Evolutionary conservation across 2,113 vertebrate genomes (phyloP), one percentile per base, ranked within the genome.

Genomic region (Vombatus ursinus): DNA sequence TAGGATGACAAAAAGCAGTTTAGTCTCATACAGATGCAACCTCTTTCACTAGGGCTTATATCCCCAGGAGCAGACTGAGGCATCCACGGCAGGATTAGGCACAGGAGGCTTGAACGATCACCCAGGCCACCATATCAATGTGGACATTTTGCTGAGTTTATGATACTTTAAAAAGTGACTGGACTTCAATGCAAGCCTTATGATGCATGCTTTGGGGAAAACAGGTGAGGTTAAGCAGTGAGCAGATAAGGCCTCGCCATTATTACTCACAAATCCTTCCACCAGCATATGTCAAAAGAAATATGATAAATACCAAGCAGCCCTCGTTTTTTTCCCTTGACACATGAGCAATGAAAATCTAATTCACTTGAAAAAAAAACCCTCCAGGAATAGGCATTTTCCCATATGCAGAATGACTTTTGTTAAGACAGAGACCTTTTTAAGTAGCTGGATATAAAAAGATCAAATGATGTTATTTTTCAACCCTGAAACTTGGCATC

Each of bases 381-480:
- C n/a, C 68, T 84, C n/a, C 91, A 90, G 94, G 24, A n/a, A 91
- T 2, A 90, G 84, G 52, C 14, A 90, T 28, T 89, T 95, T 93
- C 90, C 51, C 90, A 93, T 47, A 90, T 47, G 89, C 24, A 89
- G 90, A 96, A 92, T 94, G 52, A 91, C 50, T 94, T 49, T 94
- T 96, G 92, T 96, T 95, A 93, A 96, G 92, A 52, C 16, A 84
- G 89, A 96, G 96, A 89, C 90, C 96, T 96, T 92, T 96, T 94
- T 94, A 90, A 93, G 93, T 22, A 91, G 77, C 28, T 47, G 93
- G 91, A 50, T 91, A 96, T 98, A 95, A 96, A 96, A 95, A 95
- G 92, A 96, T 90, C 96, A 96, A 90, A 89, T 90, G 89, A 91
- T 92, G 96, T 94, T 96, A 52, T 53, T 91, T 95, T 97, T 97